Percentiles rank a stretch among this genome's conserved stretches.
These are phyloP conservation scores for Microcebus lehilahytsara DNA, from an alignment of 2,113 vertebrate species.

Conservation along the genomic window DNA sequence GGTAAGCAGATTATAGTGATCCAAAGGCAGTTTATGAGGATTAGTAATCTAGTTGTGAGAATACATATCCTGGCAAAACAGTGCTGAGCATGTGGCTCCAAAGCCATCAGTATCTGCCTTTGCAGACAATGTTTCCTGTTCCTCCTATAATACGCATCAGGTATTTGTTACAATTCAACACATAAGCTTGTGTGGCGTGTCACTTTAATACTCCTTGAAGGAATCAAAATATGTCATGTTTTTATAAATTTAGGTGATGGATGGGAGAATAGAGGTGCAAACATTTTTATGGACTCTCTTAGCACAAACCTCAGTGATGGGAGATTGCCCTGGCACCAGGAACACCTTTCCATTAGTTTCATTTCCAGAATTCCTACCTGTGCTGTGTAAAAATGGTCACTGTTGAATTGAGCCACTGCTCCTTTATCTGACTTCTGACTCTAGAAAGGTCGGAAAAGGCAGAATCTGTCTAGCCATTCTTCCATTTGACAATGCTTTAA, in stretches of 20 bases:
- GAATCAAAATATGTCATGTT: not conserved
- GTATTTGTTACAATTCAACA: not conserved
- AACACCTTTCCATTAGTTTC: not conserved
- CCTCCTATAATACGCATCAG: not conserved
- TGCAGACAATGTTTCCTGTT: not conserved
- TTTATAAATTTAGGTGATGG: not conserved
- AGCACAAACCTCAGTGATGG: not conserved
- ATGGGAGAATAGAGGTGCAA: not conserved
- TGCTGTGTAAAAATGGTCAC: not conserved
- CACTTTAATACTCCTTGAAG: not conserved
- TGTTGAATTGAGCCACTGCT: not conserved
- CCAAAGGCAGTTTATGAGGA: not conserved
- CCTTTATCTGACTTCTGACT: not conserved
- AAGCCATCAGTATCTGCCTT: too few species aligned
- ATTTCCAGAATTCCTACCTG: not conserved
- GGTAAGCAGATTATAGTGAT: not conserved
- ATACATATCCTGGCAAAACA: not conserved
- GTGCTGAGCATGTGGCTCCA: accelerated
- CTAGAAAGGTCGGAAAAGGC: not conserved
- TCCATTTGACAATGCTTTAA: not conserved
- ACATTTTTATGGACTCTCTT: not conserved
- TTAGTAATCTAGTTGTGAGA: not conserved
- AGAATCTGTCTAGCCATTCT: not conserved
- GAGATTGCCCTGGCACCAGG: accelerated
- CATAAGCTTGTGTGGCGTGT: not conserved